phyloP scores from a whole-genome alignment of 2,113 vertebrate genomes.

The Sturnira hondurensis region DNA sequence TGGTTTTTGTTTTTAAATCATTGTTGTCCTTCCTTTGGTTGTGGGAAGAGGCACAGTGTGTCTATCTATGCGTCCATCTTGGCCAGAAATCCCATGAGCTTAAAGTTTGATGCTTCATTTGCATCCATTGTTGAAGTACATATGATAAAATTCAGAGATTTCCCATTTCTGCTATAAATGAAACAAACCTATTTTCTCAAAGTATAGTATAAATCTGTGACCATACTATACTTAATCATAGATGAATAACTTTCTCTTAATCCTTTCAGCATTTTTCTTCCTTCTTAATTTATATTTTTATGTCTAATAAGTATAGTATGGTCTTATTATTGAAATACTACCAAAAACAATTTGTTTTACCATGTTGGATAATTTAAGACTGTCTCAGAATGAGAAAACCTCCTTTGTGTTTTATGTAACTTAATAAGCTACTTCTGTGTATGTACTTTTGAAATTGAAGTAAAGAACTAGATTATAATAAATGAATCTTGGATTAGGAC shows the following conservation, averaged over 20 bases:
- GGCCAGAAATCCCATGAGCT: not conserved
- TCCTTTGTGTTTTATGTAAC: not conserved
- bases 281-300: not conserved
- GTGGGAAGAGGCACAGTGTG: too few species aligned
- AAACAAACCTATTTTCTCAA: conserved; percentile 3
- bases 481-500: not conserved
- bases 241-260: not conserved
- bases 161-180: not conserved
- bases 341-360: not conserved
- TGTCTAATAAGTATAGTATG: not conserved
- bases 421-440: not conserved
- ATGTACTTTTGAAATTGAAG: conserved; percentile 21
- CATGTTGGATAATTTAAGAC: not conserved
- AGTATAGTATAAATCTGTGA: conserved; percentile 16
- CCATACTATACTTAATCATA: not conserved
- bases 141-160: conserved; percentile 8
- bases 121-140: not conserved
- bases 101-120: conserved; percentile 22
- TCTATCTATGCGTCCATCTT: too few species aligned
- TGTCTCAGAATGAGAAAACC: not conserved
- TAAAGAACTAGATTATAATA: not conserved
- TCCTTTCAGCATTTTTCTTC: not conserved
- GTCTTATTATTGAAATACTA: conserved; percentile 23
- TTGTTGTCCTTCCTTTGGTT: too few species aligned
- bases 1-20: too few species aligned